Evolutionary conservation across 2,888 invertebrate genomes (phyloP).

Genomic region (Barypeithes pellucidus): DNA sequence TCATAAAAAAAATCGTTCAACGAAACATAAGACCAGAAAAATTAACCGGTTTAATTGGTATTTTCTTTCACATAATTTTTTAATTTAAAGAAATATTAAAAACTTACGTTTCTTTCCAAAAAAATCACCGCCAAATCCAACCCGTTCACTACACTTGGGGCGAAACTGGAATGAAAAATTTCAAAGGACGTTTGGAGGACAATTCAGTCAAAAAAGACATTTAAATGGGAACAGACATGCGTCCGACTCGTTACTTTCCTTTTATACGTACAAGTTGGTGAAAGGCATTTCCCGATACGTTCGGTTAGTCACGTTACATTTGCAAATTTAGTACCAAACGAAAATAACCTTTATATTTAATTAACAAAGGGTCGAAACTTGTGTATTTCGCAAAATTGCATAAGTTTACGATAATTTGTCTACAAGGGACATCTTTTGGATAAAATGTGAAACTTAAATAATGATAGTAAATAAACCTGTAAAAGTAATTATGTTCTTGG

Average conservation of each 20-base stretch:
- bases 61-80: neutral
- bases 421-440: neutral
- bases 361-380: conserved; percentile 15
- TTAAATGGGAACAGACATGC: conserved; percentile 30
- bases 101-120: conserved; percentile 30
- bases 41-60: neutral
- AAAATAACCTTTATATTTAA: conserved; percentile 19
- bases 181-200: conserved; percentile 56
- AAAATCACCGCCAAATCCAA: conserved; percentile 29
- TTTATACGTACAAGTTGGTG: conserved; percentile 20
- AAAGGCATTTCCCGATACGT: conserved; percentile 12
- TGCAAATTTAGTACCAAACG: neutral
- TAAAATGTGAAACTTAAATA: neutral
- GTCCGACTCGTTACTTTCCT: neutral
- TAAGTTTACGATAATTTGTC: conserved; percentile 22
- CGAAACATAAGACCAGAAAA: neutral
- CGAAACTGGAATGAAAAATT: conserved; percentile 42
- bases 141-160: conserved; percentile 20
- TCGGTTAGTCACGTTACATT: conserved; percentile 16
- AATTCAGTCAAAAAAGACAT: conserved; percentile 51
- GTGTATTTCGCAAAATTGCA: conserved; percentile 25
- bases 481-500: no score
- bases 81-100: conserved; percentile 18
- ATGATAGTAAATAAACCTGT: no score
- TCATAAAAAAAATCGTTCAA: no score